Evolutionary conservation across 2,888 invertebrate genomes (phyloP).

Genomic region (Tetragnatha montana): DNA sequence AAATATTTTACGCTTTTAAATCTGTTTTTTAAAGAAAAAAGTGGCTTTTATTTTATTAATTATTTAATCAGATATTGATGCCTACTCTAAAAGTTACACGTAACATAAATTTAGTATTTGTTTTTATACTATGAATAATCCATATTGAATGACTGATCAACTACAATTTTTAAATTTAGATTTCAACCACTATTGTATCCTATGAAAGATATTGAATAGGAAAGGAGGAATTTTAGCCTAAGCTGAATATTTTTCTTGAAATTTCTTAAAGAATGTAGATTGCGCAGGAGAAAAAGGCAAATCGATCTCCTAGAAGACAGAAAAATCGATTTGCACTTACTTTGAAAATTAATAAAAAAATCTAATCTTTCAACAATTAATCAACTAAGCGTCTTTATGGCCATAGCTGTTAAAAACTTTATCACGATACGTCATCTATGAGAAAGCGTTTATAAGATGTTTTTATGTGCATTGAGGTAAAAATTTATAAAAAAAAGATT

Average conservation of each 20-base stretch:
- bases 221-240: too few species aligned
- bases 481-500: neutral
- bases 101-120: too few species aligned
- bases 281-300: neutral
- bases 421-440: neutral
- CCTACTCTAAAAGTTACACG: too few species aligned
- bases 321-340: neutral
- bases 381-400: neutral
- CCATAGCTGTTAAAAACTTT: neutral
- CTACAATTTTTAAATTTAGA: too few species aligned
- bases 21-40: too few species aligned
- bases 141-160: too few species aligned
- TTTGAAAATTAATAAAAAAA: neutral
- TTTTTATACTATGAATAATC: too few species aligned
- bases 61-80: too few species aligned
- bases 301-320: neutral
- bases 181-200: too few species aligned
- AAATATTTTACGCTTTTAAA: too few species aligned
- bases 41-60: too few species aligned
- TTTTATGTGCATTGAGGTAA: neutral
- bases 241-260: neutral
- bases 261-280: neutral
- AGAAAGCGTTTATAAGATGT: neutral
- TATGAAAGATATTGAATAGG: too few species aligned
- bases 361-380: neutral